A percentile compares a stretch with the other conserved stretches of the same genome.
Evolutionary conservation across 2,888 invertebrate species (phyloP).

Genomic region (Hololepta plana): DNA sequence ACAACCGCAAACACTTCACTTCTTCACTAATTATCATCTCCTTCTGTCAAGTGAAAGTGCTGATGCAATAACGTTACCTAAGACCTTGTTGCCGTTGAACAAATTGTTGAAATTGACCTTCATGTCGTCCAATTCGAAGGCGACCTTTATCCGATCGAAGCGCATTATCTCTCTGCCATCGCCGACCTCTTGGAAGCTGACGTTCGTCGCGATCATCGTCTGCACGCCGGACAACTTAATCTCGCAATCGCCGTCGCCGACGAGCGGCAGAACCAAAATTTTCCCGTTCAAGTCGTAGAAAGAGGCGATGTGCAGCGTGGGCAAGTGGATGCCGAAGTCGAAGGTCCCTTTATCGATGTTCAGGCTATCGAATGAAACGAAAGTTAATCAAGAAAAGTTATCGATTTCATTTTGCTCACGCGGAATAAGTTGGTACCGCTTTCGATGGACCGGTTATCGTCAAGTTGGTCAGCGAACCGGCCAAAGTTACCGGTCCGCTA

Average conservation of each 20-base stretch:
- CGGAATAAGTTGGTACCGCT: conserved; percentile 28
- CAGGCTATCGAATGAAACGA: conserved; percentile 22
- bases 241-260: conserved; percentile 35
- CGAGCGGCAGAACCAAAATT: conserved; percentile 36
- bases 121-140: conserved; percentile 33
- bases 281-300: conserved; percentile 39
- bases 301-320: conserved; percentile 34
- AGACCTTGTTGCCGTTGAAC: conserved; percentile 42
- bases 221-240: conserved; percentile 33
- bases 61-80: conserved; percentile 27
- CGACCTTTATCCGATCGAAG: conserved; percentile 36
- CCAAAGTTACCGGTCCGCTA: conserved; percentile 31
- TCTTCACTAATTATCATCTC: no score
- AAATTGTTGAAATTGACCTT: conserved; percentile 36
- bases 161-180: conserved; percentile 26
- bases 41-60: no score
- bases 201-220: conserved; percentile 32
- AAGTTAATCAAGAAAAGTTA: conserved; percentile 1
- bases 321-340: conserved; percentile 36
- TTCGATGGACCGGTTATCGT: conserved; percentile 37
- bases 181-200: conserved; percentile 25
- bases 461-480: conserved; percentile 36
- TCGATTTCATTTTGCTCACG: conserved; percentile 16
- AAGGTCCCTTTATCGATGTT: conserved; percentile 30
- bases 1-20: no score